Evolutionary conservation across 2,888 invertebrate genomes (phyloP).

Genomic region (Drosophila imparisetae): DNA sequence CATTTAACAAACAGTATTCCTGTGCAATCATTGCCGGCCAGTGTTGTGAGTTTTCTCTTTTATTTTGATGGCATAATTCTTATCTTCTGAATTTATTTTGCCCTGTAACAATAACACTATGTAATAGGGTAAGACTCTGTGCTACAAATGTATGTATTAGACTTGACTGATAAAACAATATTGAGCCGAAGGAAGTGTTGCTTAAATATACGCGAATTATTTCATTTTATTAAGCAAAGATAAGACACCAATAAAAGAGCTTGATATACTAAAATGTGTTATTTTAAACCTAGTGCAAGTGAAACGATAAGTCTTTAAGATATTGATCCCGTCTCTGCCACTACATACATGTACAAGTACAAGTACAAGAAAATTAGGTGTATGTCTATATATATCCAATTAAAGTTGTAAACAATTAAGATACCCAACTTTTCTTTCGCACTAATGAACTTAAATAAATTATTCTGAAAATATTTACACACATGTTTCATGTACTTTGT

Average conservation of each 20-base stretch:
- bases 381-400: background rate
- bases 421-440: fast-evolving
- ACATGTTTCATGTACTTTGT: background rate
- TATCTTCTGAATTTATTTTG: slow-evolving; percentile 42
- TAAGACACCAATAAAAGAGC: background rate
- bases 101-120: slow-evolving; percentile 5
- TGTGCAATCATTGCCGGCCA: slow-evolving; percentile 60
- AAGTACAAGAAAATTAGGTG: background rate
- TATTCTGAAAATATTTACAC: background rate
- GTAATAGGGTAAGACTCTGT: background rate
- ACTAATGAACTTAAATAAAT: background rate
- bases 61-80: slow-evolving; percentile 51
- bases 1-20: slow-evolving; percentile 57
- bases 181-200: background rate
- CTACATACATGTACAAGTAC: background rate
- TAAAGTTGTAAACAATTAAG: background rate
- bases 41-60: slow-evolving; percentile 20
- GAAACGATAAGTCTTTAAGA: background rate
- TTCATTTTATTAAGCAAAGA: background rate
- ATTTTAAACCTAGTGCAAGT: background rate
- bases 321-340: background rate
- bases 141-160: too few relatives aligned
- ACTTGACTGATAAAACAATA: background rate
- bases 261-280: background rate
- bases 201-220: background rate